phyloP scores from a whole-genome alignment of 1,140 invertebrate genomes.

The Tribolium madens region DNA sequence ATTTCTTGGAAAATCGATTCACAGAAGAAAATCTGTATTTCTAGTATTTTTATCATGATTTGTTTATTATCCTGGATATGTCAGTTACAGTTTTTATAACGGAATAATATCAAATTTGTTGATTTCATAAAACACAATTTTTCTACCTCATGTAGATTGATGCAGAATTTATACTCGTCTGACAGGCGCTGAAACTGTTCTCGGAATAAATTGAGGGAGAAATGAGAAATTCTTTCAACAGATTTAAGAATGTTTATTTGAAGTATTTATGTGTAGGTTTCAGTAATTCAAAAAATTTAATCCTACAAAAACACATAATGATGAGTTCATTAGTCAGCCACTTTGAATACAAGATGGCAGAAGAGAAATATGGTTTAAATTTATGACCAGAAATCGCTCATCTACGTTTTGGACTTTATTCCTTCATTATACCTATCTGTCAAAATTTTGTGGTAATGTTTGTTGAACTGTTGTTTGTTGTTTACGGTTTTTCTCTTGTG shows the following conservation, averaged over 20 bases:
- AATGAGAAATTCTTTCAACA: slow-evolving; percentile 4
- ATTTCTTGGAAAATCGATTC: no score
- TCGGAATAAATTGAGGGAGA: slow-evolving; percentile 3
- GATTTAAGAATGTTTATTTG: background rate
- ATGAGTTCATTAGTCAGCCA: background rate
- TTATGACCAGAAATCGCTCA: background rate
- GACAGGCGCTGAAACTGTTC: background rate
- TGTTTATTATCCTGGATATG: background rate
- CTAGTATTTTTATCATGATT: background rate
- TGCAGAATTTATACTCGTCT: background rate
- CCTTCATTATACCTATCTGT: background rate
- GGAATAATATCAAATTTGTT: background rate
- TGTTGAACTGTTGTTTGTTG: no score
- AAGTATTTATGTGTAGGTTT: background rate
- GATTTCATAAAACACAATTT: background rate
- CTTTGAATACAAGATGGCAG: background rate
- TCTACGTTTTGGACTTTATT: background rate
- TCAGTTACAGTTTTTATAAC: background rate
- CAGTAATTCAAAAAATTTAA: slow-evolving; percentile 1
- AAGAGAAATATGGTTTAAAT: background rate
- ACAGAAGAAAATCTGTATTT: background rate
- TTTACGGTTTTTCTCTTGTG: no score
- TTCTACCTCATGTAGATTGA: background rate
- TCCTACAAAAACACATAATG: background rate
- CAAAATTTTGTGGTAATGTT: no score